Base-by-base conservation (phyloP, 1,140 invertebrate genomes). In the Calephelis virginiensis region DNA sequence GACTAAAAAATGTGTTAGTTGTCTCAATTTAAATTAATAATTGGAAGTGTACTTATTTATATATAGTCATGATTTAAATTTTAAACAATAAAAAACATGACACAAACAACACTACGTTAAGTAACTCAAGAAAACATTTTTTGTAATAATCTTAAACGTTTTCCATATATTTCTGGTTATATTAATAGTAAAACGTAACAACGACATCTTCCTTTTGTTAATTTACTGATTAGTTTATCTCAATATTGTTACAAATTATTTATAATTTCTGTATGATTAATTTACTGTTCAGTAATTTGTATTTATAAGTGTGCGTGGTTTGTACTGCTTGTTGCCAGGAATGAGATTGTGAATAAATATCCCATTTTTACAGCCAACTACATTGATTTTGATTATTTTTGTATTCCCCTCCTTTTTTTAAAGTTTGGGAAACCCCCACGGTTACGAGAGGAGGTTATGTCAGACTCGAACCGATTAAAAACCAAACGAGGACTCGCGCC, bases 281-380 rank as follows among this genome's bases (percentile, higher is more conserved):
- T 56, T 56, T 56, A 56, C 50, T 56, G 50, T 56, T 56, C 50
- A 56, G 50, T 56, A 56, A 56, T 17, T 13, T 17, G n/a, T 56
- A 56, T 56, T 28, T 56, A 43, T 43, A 56, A 56, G 50, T 56
- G 50, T 56, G 50, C 50, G 50, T 53, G 50, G 50, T 53, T 28
- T 53, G 50, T 53, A 53, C 10, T 53, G 50, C 50, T 53, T 53
- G 17, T 53, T 53, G 50, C 50, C 50, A 53, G 50, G 9, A 53
- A 17, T 53, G 50, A 53, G 50, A 53, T 53, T 53, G 50, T 53
- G 49, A 53, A 53, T 53, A 53, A 53, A 53, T 53, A 53, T 53
- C 49, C 49, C 49, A 53, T 53, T 53, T 53, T 53, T 53, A 53
- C 49, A 53, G 28, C 49, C 50, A 50, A 50, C 49, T 6, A 53